A percentile compares a stretch with the other conserved stretches of the same genome.
These are phyloP conservation scores for Drosophila kambysellisi DNA, from an alignment of 2,888 invertebrate species.

Conservation along the genomic window DNA sequence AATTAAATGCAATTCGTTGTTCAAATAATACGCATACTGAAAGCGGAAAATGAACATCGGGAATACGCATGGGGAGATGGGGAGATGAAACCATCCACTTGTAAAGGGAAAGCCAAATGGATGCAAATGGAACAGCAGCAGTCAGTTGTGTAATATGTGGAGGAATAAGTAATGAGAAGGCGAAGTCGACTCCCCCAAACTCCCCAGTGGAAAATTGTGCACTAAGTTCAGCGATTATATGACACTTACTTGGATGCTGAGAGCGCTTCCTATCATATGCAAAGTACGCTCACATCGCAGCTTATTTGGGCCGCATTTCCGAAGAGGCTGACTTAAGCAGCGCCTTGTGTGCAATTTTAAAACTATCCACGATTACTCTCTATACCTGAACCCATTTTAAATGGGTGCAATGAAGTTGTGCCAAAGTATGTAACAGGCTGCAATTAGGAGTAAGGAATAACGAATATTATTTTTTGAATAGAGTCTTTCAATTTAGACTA, in stretches of 20 bases:
- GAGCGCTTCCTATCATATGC: not conserved
- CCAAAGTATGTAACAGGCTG: not conserved
- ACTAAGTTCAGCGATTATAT: conserved; percentile 6
- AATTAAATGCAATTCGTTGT: not conserved
- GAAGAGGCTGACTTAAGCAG: not conserved
- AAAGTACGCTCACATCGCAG: not conserved
- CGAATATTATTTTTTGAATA: not conserved
- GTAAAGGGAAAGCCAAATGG: not conserved
- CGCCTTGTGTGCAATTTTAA: not conserved
- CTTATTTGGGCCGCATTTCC: conserved; percentile 1
- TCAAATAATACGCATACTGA: not conserved
- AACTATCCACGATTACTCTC: not conserved
- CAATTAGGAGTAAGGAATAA: not conserved
- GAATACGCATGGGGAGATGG: not conserved
- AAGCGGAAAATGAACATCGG: not conserved
- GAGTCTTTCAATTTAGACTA: not conserved
- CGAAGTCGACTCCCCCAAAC: conserved; percentile 2
- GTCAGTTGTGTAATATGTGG: not conserved
- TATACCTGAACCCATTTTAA: not conserved
- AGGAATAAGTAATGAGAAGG: conserved; percentile 15
- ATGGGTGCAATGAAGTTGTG: not conserved
- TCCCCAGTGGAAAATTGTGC: conserved; percentile 2
- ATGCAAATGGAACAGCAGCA: not conserved
- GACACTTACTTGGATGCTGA: not conserved
- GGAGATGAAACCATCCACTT: conserved; percentile 1